phyloP scores from a whole-genome alignment of 1,140 invertebrate species.

The Atta colombica region DNA sequence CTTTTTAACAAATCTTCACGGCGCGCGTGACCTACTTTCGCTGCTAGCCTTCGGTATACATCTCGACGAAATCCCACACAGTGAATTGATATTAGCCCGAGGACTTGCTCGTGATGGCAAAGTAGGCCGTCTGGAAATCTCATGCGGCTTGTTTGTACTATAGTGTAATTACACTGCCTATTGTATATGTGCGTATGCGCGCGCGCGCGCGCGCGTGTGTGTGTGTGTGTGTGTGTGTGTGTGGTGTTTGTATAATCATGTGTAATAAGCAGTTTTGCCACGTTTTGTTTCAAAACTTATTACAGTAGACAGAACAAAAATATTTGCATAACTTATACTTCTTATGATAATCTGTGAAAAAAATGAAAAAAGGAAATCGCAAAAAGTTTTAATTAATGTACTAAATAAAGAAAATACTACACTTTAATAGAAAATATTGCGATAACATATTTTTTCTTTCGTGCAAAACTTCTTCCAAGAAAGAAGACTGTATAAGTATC shows the following conservation, averaged over 20 bases:
- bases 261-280: slow-evolving; percentile 31
- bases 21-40: slow-evolving; percentile 40
- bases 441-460: neutral
- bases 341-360: neutral
- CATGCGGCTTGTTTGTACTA: slow-evolving; percentile 10
- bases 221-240: neutral
- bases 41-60: slow-evolving; percentile 8
- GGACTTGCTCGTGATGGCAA: slow-evolving; percentile 21
- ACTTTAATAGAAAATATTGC: neutral
- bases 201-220: neutral
- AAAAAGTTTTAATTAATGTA: neutral
- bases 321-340: neutral
- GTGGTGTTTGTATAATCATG: neutral
- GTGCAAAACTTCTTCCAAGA: neutral
- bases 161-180: slow-evolving; percentile 1
- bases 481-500: neutral
- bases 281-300: neutral
- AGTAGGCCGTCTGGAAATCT: slow-evolving; percentile 43
- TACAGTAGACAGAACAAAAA: neutral
- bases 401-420: neutral
- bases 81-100: slow-evolving; percentile 41
- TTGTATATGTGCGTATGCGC: neutral
- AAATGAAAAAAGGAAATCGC: neutral
- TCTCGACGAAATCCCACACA: slow-evolving; percentile 41
- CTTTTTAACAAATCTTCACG: slow-evolving; percentile 60